Base-by-base conservation (phyloP, 2,113 vertebrate genomes). In the Rhinogobius similis region DNA sequence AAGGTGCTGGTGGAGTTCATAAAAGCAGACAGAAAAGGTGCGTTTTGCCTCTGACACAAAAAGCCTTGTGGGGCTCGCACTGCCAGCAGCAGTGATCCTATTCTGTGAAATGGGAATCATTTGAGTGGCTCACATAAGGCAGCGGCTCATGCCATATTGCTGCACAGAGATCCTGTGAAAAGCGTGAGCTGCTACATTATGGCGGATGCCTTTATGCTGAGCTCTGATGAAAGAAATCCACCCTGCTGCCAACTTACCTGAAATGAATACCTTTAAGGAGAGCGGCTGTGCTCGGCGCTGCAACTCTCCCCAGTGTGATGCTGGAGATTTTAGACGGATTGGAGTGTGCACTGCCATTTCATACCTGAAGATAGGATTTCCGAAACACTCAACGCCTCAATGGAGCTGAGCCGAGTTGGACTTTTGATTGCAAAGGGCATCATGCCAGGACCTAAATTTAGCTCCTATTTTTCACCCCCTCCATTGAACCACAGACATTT, bases 101-200 rank as follows among this genome's bases (percentile, higher is more conserved):
- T 92, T 88, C 83, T 75, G 70, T 84, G 65, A 85, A 90, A 88
- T 88, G 73, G 72, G 75, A 90, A 86, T 85, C 67, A 77, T 89
- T 89, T 84, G 53, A 73, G 72, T 63, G 1, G 77, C 79, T 67
- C 72, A 70, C 78, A 72, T 63, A 82, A 82, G 62, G 70, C 73
- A 62, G 23, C 16, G 10, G 68, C 73, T 86, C 68, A 36, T 55
- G 50, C 38, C 50, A 24, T 75, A 81, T 77, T 68, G 52, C 41
- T 83, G 26, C 79, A 73, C 68, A 77, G 73, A 82, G 80, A 79
- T 73, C 79, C 68, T 63, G n/a, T 70, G 72, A 83, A 87, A 77
- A 76, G 68, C 77, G 62, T 20, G 59, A 68, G 32, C 69, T 74
- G 73, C 76, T 70, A 73, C 65, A 79, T 88, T 86, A 75, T 73